Percentiles rank a stretch among this genome's conserved stretches.
phyloP scores from a whole-genome alignment of 2,888 invertebrate species.

The Hirtodrosophila trivittata region DNA sequence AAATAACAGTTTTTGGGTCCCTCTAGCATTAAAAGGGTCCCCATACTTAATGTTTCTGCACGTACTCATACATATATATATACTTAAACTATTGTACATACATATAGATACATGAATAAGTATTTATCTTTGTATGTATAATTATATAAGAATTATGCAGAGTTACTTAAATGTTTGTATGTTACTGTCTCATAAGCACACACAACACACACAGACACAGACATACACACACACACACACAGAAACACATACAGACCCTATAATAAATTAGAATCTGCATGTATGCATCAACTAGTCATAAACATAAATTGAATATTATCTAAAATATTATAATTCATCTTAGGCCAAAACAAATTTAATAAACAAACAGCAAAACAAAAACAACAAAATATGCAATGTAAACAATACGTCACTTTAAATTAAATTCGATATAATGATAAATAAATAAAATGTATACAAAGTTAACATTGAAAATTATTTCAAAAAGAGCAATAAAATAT shows the following conservation, averaged over 20 bases:
- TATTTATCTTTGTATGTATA: slow-evolving; percentile 8
- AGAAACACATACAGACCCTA: slow-evolving; percentile 6
- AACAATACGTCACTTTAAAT: slow-evolving; percentile 68
- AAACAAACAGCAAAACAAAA: background rate
- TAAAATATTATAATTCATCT: slow-evolving; percentile 37
- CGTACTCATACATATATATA: slow-evolving; percentile 44
- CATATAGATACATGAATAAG: slow-evolving; percentile 10
- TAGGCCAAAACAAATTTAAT: slow-evolving; percentile 38
- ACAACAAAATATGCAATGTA: slow-evolving; percentile 54
- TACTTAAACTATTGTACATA: slow-evolving; percentile 18
- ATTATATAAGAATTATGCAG: slow-evolving; percentile 27
- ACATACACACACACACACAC: slow-evolving; percentile 8
- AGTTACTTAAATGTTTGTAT: slow-evolving; percentile 45
- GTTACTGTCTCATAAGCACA: slow-evolving; percentile 24
- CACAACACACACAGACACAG: slow-evolving; percentile 9
- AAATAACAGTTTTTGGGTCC: slow-evolving; percentile 29
- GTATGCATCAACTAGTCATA: slow-evolving; percentile 36
- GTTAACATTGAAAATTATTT: slow-evolving; percentile 6
- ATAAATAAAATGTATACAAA: slow-evolving; percentile 52
- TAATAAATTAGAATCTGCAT: slow-evolving; percentile 36
- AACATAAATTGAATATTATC: slow-evolving; percentile 31
- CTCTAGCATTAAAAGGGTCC: slow-evolving; percentile 13
- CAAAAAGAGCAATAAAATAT: slow-evolving; percentile 2
- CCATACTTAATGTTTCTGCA: slow-evolving; percentile 32
- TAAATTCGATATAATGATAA: slow-evolving; percentile 63